These are phyloP conservation scores for Perizoma affinitatum DNA, from an alignment of 2,888 invertebrate genomes.

Conservation along the genomic window DNA sequence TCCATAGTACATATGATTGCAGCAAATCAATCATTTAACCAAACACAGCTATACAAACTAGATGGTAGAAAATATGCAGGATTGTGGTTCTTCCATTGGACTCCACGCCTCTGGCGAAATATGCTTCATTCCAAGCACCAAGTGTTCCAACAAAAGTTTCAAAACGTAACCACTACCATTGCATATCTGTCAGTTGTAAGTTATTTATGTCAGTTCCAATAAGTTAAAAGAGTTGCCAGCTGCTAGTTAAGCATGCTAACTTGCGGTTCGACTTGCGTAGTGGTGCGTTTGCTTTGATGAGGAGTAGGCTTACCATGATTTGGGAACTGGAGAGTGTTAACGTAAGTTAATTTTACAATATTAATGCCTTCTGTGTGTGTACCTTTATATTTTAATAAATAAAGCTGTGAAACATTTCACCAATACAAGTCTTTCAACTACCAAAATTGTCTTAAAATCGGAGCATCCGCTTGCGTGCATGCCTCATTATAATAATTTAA, in stretches of 20 bases:
- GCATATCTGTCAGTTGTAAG: constrained; percentile 26
- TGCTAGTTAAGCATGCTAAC: constrained; percentile 38
- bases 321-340: neutral
- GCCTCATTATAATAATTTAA: no score
- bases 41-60: neutral
- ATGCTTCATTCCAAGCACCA: constrained; percentile 18
- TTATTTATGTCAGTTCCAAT: constrained; percentile 40
- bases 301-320: constrained; percentile 25
- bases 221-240: constrained; percentile 38
- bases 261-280: constrained; percentile 30
- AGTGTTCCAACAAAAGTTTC: constrained; percentile 21
- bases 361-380: no score
- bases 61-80: constrained; percentile 8
- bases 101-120: constrained; percentile 22
- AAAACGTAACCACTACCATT: constrained; percentile 24
- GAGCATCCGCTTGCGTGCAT: no score
- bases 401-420: no score
- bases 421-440: no score
- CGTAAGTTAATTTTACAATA: no score
- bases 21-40: constrained; percentile 7
- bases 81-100: constrained; percentile 12
- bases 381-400: no score
- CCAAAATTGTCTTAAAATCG: no score
- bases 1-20: neutral
- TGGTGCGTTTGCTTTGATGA: constrained; percentile 31